phyloP scores from a whole-genome alignment of 2,888 invertebrate species.

The Temnothorax unifasciatus region DNA sequence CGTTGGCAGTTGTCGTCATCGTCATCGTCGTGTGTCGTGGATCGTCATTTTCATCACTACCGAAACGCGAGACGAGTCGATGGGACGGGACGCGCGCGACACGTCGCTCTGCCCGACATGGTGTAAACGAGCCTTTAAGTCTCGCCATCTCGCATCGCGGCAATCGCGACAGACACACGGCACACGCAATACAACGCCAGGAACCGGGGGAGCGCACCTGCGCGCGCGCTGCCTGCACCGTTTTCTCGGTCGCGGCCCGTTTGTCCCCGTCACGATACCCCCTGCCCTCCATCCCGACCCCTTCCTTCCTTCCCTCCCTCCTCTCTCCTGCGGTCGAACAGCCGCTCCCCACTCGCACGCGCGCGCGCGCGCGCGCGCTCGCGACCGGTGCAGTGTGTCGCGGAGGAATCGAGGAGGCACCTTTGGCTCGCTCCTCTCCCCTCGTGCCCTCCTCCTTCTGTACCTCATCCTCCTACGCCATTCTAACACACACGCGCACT shows the following conservation, averaged over 20 bases:
- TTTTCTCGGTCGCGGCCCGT: slow-evolving; percentile 75
- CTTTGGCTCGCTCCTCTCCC: slow-evolving; percentile 41
- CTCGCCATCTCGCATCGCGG: slow-evolving; percentile 34
- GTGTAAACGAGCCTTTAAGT: slow-evolving; percentile 67
- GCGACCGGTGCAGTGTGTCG: slow-evolving; percentile 18
- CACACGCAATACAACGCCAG: slow-evolving; percentile 54
- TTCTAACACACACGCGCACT: slow-evolving; percentile 56
- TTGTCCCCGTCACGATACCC: slow-evolving; percentile 65
- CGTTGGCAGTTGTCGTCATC: slow-evolving; percentile 13
- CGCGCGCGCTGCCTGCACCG: slow-evolving; percentile 70
- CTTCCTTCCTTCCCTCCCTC: not conserved
- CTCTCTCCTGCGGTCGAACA: slow-evolving; percentile 17
- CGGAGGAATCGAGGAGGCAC: slow-evolving; percentile 58
- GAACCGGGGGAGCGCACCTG: slow-evolving; percentile 67
- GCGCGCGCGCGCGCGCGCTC: slow-evolving; percentile 29
- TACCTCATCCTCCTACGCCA: slow-evolving; percentile 39
- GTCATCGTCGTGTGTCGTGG: not conserved
- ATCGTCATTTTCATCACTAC: slow-evolving; percentile 34
- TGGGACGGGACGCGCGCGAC: slow-evolving; percentile 27
- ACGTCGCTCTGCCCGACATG: slow-evolving; percentile 27
- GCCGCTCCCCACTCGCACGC: slow-evolving; percentile 24
- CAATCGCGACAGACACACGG: slow-evolving; percentile 39
- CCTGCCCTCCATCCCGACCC: slow-evolving; percentile 36
- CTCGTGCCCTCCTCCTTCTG: slow-evolving; percentile 19
- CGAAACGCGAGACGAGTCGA: not conserved